Conservation (phyloP, 2,888 invertebrate genomes). For the Drosophila barbarae region DNA sequence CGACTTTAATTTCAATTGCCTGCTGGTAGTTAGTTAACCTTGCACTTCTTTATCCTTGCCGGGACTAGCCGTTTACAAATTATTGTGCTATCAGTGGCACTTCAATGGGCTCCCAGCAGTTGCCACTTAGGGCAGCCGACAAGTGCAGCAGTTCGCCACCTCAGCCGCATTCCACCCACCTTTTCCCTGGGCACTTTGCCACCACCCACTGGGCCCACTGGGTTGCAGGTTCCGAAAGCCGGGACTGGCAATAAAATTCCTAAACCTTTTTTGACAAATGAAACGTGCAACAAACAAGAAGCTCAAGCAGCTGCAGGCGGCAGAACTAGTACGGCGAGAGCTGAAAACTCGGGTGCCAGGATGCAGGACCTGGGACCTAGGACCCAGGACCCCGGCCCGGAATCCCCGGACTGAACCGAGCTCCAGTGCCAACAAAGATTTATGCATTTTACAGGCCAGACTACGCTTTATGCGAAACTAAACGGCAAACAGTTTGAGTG, state of each 20-base stretch:
- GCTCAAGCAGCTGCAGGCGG: slow-evolving; percentile 43
- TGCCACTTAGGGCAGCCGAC: slow-evolving; percentile 33
- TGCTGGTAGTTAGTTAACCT: slow-evolving; percentile 27
- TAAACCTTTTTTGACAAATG: slow-evolving; percentile 65
- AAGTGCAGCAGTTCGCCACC: slow-evolving; percentile 23
- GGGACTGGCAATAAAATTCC: slow-evolving; percentile 51
- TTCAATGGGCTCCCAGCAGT: slow-evolving; percentile 42
- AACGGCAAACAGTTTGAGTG: slow-evolving; percentile 66
- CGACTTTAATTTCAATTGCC: slow-evolving; percentile 16
- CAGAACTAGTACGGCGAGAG: slow-evolving; percentile 11
- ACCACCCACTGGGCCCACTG: slow-evolving; percentile 3
- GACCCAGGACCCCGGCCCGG: background rate
- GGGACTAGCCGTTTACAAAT: slow-evolving; percentile 30
- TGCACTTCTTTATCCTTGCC: slow-evolving; percentile 25
- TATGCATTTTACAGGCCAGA: slow-evolving; percentile 64
- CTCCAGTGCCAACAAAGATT: slow-evolving; percentile 65
- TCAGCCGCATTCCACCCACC: slow-evolving; percentile 9
- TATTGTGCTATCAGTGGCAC: slow-evolving; percentile 37
- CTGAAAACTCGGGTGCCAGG: slow-evolving; percentile 11
- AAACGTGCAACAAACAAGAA: slow-evolving; percentile 66
- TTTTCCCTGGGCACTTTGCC: slow-evolving; percentile 11
- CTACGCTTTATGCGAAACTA: slow-evolving; percentile 65
- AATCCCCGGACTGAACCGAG: slow-evolving; percentile 18
- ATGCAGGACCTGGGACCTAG: slow-evolving; percentile 11
- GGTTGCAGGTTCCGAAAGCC: slow-evolving; percentile 11